Conservation (phyloP, 1,140 invertebrate species). For the Leucophenga varia region DNA sequence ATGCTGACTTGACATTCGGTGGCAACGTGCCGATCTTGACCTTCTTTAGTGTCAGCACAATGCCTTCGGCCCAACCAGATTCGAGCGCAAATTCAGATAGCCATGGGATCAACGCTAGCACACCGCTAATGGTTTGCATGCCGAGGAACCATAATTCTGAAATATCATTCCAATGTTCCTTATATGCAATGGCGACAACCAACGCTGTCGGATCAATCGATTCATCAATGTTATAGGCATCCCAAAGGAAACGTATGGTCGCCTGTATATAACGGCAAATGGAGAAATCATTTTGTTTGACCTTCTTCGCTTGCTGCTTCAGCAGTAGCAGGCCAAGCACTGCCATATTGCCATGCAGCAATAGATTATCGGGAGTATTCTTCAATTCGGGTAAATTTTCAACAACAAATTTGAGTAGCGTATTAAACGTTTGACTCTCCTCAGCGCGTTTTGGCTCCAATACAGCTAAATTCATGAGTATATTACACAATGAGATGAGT, state of each 20-base stretch:
- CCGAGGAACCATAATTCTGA: conserved; percentile 91
- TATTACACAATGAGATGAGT: conserved; percentile 85
- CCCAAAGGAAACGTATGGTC: conserved; percentile 87
- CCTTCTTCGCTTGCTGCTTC: conserved; percentile 77
- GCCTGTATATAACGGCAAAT: conserved; percentile 84
- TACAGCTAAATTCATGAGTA: conserved; percentile 90
- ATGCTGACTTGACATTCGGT: conserved; percentile 82
- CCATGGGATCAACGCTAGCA: conserved; percentile 81
- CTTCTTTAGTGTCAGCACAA: conserved; percentile 76
- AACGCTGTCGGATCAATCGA: conserved; percentile 76
- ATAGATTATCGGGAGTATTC: conserved; percentile 78
- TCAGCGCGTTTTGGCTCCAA: conserved; percentile 81
- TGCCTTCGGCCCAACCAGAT: conserved; percentile 88
- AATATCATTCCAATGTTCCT: conserved; percentile 83
- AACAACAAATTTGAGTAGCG: conserved; percentile 82
- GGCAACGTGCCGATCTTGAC: conserved; percentile 79
- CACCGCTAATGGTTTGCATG: conserved; percentile 85
- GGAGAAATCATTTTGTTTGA: conserved; percentile 84
- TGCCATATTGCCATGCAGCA: conserved; percentile 80
- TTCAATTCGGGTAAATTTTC: conserved; percentile 83
- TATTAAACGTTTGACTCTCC: conserved; percentile 72
- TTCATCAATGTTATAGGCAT: conserved; percentile 87
- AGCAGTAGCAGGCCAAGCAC: conserved; percentile 80
- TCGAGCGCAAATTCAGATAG: conserved; percentile 87
- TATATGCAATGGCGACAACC: conserved; percentile 82